phyloP scores from a whole-genome alignment of 2,113 vertebrate species.

The Bos taurus region ARS-UCD2.0 NC_037329.1:18171501-18172000 shows the following conservation, averaged over 20 bases:
- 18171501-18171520: not conserved
- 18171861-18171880: not conserved
- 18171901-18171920: not conserved
- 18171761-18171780: not conserved
- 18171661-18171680: not conserved
- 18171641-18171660: not conserved
- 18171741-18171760: not conserved
- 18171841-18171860: not conserved
- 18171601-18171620: not conserved
- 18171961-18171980: not conserved
- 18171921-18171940: not conserved
- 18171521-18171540: not conserved
- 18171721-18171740: not conserved
- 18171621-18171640: not conserved
- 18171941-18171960: conserved; percentile 11
- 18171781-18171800: not conserved
- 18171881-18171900: not conserved
- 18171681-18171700: not conserved
- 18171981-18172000: not conserved
- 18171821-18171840: not conserved
- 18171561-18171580: not conserved
- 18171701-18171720: not conserved
- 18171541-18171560: not conserved
- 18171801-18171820: not conserved
- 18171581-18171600: not conserved